Conservation (phyloP, 2,797 vertebrate genomes). For the Steatocranus sp. region DNA sequence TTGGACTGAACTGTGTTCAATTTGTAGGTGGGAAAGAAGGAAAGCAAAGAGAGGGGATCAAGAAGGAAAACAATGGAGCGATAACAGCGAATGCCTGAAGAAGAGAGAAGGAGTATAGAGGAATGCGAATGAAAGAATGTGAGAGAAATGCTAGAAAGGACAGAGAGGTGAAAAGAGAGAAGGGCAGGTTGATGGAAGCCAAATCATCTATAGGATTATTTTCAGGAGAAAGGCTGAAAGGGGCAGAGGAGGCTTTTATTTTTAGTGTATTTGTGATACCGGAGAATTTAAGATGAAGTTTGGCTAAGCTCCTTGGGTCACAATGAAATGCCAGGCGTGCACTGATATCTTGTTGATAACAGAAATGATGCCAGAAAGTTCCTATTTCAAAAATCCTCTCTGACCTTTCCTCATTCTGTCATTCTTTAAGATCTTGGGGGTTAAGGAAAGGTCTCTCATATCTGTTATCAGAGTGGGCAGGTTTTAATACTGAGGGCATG, state of each 20-base stretch:
- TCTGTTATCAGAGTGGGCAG: not conserved
- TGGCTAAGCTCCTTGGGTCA: not conserved
- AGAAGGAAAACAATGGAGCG: not conserved
- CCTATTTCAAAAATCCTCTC: not conserved
- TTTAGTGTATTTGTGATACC: not conserved
- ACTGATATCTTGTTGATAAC: not conserved
- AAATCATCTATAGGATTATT: conserved; percentile 21
- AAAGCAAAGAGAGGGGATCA: not conserved
- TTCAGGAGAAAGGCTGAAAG: not conserved
- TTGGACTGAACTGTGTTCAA: not conserved
- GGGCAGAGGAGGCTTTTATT: not conserved
- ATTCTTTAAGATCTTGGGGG: not conserved
- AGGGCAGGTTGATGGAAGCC: conserved; percentile 40
- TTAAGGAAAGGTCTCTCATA: not conserved
- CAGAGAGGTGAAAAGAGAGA: conserved; percentile 41
- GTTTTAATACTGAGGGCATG: not conserved
- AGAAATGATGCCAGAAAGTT: not conserved
- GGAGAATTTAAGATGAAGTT: not conserved
- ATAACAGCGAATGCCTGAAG: not conserved
- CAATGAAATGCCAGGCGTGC: not conserved
- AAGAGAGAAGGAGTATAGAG: conserved; percentile 25
- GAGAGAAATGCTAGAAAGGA: conserved; percentile 33
- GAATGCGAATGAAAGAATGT: conserved; percentile 37
- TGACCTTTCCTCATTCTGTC: not conserved
- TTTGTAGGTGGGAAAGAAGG: not conserved